A percentile compares a stretch with the other conserved stretches of the same genome.
phyloP scores from a whole-genome alignment of 2,888 invertebrate genomes.

The Tipula vernalis region DNA sequence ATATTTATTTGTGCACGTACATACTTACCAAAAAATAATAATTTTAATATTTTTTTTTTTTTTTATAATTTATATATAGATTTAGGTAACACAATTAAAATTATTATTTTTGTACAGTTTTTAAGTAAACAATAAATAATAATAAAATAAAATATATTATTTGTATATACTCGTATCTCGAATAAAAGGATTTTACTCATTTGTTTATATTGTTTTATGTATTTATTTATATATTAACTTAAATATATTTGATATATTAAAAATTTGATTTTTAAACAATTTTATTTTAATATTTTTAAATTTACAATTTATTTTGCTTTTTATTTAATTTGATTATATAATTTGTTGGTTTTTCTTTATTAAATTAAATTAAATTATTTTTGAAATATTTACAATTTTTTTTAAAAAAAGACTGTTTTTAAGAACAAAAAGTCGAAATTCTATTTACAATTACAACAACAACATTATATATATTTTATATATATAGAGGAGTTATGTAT shows the following conservation, averaged over 20 bases:
- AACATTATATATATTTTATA: background rate
- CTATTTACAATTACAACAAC: background rate
- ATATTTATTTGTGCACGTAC: background rate
- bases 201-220: background rate
- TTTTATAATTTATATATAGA: background rate
- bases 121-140: background rate
- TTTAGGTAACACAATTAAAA: background rate
- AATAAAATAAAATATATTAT: background rate
- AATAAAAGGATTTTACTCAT: background rate
- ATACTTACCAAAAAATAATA: background rate
- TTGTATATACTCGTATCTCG: background rate
- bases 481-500: background rate
- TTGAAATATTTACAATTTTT: background rate
- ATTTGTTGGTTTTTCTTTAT: background rate
- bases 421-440: background rate
- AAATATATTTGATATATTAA: background rate
- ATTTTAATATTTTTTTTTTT: background rate
- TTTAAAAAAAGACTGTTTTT: background rate
- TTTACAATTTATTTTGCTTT: background rate
- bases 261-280: background rate
- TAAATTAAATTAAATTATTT: background rate
- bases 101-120: background rate
- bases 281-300: background rate
- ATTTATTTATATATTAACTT: background rate
- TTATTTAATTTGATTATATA: background rate